These are phyloP conservation scores for Caranx melampygus DNA, from an alignment of 2,113 vertebrate species.

Conservation along the genomic window DNA sequence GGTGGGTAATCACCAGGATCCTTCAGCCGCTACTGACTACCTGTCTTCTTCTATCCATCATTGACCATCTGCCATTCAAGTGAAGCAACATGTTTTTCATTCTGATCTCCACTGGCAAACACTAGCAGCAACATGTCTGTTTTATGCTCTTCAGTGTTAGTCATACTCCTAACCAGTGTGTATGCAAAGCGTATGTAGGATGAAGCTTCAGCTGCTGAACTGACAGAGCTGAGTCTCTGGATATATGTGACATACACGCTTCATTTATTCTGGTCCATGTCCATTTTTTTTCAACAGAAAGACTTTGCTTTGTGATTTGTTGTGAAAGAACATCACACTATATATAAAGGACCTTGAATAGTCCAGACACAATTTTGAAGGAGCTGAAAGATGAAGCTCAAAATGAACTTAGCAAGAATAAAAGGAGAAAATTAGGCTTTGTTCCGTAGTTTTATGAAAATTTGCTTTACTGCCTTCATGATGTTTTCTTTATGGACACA, in stretches of 20 bases:
- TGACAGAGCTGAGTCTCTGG: not conserved
- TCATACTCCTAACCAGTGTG: not conserved
- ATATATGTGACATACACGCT: not conserved
- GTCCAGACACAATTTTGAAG: not conserved
- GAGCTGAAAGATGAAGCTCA: not conserved
- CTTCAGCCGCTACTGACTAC: conserved; percentile 43
- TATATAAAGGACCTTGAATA: not conserved
- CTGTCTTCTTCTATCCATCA: conserved; percentile 70
- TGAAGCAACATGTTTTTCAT: conserved; percentile 27
- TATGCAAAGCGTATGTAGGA: not conserved
- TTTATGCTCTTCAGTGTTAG: conserved; percentile 6
- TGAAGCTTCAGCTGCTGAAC: not conserved
- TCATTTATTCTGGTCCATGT: not conserved
- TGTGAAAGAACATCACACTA: not conserved
- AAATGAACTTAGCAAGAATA: conserved; percentile 5
- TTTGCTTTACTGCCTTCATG: conserved; percentile 1
- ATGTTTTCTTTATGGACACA: conserved; percentile 1
- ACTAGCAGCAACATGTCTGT: conserved; percentile 16
- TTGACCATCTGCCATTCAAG: conserved; percentile 26
- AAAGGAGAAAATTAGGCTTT: conserved; percentile 11
- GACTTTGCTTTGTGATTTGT: not conserved
- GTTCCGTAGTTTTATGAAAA: conserved; percentile 5
- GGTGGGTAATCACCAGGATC: conserved; percentile 49
- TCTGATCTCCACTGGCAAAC: conserved; percentile 31
- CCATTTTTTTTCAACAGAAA: not conserved